Percentiles rank a stretch among this genome's conserved stretches.
Conservation (phyloP, 2,113 vertebrate genomes). For the Pteruthius melanotis region DNA sequence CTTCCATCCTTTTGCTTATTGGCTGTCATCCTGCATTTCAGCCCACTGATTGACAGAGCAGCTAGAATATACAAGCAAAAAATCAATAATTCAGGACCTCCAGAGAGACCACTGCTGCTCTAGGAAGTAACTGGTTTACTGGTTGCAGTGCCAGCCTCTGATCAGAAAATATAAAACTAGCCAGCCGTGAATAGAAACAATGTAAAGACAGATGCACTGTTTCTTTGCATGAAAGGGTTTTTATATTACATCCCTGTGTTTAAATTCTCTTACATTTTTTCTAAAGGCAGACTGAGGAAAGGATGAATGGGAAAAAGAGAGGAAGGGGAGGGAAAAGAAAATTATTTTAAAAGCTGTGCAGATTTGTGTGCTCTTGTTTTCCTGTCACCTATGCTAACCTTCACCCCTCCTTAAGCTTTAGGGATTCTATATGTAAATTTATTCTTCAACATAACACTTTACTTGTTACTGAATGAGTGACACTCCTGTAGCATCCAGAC, state of each 20-base stretch:
- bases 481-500: constrained; percentile 72
- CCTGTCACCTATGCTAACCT: constrained; percentile 74
- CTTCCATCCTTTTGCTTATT: constrained; percentile 77
- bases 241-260: constrained; percentile 73
- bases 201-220: constrained; percentile 78
- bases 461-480: constrained; percentile 70
- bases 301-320: background rate
- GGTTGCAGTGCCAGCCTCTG: constrained; percentile 79
- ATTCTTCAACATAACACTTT: constrained; percentile 75
- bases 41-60: constrained; percentile 85
- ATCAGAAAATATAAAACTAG: constrained; percentile 88
- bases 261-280: constrained; percentile 63
- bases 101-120: constrained; percentile 76
- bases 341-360: constrained; percentile 43
- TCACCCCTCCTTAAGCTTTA: constrained; percentile 71
- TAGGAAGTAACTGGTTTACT: constrained; percentile 83
- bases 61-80: constrained; percentile 82
- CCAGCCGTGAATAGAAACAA: constrained; percentile 85
- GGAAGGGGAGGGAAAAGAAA: background rate
- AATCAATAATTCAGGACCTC: constrained; percentile 87
- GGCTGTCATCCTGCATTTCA: constrained; percentile 88
- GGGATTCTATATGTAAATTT: constrained; percentile 75
- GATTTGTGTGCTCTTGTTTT: constrained; percentile 73
- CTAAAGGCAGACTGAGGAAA: constrained; percentile 3
- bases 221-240: constrained; percentile 72